Conservation (phyloP, 23 tunicate species). For the Styela clava region DNA sequence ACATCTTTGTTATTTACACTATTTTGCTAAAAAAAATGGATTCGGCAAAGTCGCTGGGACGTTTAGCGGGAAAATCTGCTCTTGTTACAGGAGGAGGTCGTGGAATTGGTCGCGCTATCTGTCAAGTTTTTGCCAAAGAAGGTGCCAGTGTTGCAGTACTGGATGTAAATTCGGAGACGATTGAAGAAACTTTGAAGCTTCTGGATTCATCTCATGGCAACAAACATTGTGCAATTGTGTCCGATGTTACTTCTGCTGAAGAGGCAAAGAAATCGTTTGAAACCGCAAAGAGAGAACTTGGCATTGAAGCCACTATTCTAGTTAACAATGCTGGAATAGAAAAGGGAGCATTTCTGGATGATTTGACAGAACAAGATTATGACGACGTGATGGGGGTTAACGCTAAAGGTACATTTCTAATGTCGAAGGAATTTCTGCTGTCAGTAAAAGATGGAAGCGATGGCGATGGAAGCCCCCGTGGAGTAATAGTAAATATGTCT, state of each 20-base stretch:
- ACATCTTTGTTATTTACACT: no score
- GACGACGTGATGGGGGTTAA: constrained; percentile 20
- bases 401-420: constrained; percentile 32
- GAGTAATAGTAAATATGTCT: constrained; percentile 49
- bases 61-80: constrained; percentile 2
- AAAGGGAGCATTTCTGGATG: no score
- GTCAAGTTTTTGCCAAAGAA: constrained; percentile 1
- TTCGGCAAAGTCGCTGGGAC: neutral
- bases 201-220: neutral
- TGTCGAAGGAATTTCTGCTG: constrained; percentile 46
- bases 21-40: no score
- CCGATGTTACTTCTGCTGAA: constrained; percentile 5
- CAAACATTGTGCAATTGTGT: neutral
- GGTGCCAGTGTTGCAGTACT: no score
- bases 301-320: constrained; percentile 10
- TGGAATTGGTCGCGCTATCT: constrained; percentile 8
- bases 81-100: constrained; percentile 1
- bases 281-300: neutral
- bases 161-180: neutral
- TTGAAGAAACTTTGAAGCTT: neutral
- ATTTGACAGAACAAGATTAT: constrained; percentile 20
- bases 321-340: constrained; percentile 48
- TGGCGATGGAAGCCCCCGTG: constrained; percentile 20
- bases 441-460: constrained; percentile 17
- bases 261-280: neutral